Evolutionary conservation across 2,113 vertebrate species (phyloP).

Genomic region (Alaudala cheleensis): DNA sequence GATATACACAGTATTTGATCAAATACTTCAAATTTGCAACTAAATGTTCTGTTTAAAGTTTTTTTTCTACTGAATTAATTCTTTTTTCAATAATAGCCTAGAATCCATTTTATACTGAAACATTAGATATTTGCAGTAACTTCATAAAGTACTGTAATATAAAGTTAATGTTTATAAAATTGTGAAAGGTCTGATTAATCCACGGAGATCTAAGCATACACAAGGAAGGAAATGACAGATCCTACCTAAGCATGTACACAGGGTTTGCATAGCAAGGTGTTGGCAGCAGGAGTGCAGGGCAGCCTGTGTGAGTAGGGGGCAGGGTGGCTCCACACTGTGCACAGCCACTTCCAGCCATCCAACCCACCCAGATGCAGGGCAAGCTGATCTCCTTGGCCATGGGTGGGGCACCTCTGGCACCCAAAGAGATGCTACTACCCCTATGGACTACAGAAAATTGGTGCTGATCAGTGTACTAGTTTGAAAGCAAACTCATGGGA

Average conservation of each 20-base stretch:
- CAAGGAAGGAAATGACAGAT: not conserved
- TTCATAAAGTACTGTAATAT: not conserved
- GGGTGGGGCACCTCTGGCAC: fast-evolving
- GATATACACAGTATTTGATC: not conserved
- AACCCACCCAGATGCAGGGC: fast-evolving
- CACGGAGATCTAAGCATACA: not conserved
- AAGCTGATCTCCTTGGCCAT: not conserved
- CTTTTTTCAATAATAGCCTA: not conserved
- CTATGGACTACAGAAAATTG: not conserved
- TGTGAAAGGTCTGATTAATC: not conserved
- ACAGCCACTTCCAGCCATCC: fast-evolving
- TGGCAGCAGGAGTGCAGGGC: fast-evolving
- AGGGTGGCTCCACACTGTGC: fast-evolving
- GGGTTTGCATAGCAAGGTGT: not conserved
- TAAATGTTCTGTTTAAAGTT: not conserved
- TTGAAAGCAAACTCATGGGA: fast-evolving
- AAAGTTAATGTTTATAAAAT: not conserved
- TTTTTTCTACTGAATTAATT: conserved; percentile 6
- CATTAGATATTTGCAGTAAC: not conserved
- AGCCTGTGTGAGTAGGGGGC: not conserved
- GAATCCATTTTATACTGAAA: not conserved
- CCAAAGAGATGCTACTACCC: not conserved
- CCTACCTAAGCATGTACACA: not conserved
- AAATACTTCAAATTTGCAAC: not conserved
- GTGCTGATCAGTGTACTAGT: not conserved